Evolutionary conservation across 2,113 vertebrate species (phyloP).

Genomic region (Himantopus leucocephalus): DNA sequence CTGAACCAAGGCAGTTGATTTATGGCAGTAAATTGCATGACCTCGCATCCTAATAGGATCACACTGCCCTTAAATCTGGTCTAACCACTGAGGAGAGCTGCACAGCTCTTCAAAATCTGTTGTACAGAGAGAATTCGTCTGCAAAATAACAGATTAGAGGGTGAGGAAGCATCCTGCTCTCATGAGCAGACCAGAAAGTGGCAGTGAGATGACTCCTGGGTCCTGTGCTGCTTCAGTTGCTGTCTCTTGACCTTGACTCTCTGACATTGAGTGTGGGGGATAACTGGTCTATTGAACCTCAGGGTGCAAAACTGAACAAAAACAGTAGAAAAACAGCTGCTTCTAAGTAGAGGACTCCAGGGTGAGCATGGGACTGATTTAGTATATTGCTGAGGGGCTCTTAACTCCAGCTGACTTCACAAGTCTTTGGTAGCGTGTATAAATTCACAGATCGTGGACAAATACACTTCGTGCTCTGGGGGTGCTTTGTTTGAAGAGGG

Average conservation of each 20-base stretch:
- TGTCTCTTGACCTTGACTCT: background rate
- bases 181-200: background rate
- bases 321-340: constrained; percentile 14
- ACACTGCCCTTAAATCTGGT: background rate
- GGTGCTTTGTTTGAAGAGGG: constrained; percentile 5
- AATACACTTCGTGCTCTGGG: background rate
- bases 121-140: background rate
- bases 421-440: constrained; percentile 19
- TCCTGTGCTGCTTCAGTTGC: background rate
- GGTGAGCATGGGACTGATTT: background rate
- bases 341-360: background rate
- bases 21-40: background rate
- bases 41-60: background rate
- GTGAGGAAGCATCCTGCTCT: background rate
- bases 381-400: constrained; percentile 23
- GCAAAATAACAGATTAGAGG: background rate
- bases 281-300: background rate
- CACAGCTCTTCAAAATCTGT: background rate
- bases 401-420: constrained; percentile 42
- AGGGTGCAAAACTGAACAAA: constrained; percentile 10
- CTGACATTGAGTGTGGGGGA: background rate
- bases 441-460: background rate
- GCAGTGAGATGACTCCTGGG: background rate
- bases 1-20: background rate
- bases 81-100: background rate